Conservation (phyloP, 2,797 vertebrate genomes). For the Diplodus sargus region DNA sequence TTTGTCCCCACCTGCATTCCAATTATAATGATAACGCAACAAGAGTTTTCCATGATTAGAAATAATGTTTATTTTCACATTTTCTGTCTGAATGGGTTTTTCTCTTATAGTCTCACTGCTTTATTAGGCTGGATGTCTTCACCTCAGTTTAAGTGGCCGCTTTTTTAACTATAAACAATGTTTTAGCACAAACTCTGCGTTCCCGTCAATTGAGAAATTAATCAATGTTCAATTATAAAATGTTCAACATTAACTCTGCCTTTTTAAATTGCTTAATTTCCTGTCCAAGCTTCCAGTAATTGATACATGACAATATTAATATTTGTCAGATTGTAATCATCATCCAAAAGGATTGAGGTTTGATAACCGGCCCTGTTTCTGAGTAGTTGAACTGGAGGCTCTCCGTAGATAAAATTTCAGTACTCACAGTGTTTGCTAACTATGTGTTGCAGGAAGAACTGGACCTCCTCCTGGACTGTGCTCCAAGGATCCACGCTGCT, state of each 20-base stretch:
- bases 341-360: too few species aligned
- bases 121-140: too few species aligned
- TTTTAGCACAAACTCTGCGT: too few species aligned
- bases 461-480: constrained; percentile 94
- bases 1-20: not conserved
- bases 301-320: too few species aligned
- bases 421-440: not conserved
- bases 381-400: not conserved
- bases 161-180: too few species aligned
- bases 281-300: too few species aligned
- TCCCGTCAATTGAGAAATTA: not conserved
- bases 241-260: not conserved
- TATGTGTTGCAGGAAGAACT: constrained; percentile 90
- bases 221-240: not conserved
- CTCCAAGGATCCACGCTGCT: constrained; percentile 90
- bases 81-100: not conserved
- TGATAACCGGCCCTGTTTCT: too few species aligned
- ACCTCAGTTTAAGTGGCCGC: too few species aligned
- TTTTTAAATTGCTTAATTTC: too few species aligned
- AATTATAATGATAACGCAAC: not conserved
- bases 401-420: too few species aligned
- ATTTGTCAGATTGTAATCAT: too few species aligned
- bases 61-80: not conserved
- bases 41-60: not conserved
- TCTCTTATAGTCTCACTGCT: not conserved